These are phyloP conservation scores for Eupelmus urozonus DNA, from an alignment of 2,888 invertebrate species.

Conservation along the genomic window DNA sequence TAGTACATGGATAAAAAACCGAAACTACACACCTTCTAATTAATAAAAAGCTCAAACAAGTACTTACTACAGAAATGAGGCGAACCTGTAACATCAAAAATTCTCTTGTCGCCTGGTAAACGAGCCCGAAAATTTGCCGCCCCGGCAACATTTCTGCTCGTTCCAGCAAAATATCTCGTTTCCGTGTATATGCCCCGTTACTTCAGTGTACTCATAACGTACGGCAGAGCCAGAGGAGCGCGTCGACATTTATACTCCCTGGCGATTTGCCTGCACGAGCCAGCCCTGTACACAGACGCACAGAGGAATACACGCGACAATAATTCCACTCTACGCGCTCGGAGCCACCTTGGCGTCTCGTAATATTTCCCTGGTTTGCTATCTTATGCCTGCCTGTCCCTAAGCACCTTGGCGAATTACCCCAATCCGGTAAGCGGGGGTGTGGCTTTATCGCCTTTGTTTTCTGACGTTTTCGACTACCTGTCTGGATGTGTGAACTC, in stretches of 20 bases:
- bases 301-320: neutral
- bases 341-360: constrained; percentile 17
- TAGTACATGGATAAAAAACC: too few relatives aligned
- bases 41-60: too few relatives aligned
- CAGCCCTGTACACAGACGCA: neutral
- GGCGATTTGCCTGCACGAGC: constrained; percentile 24
- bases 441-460: neutral
- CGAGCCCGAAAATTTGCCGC: too few relatives aligned
- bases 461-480: constrained; percentile 1
- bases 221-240: neutral
- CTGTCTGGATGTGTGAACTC: too few relatives aligned
- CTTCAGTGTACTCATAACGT: too few relatives aligned
- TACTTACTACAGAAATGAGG: too few relatives aligned
- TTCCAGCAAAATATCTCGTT: too few relatives aligned
- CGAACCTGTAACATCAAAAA: too few relatives aligned
- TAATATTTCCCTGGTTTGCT: constrained; percentile 18
- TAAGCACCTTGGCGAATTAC: neutral
- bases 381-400: neutral
- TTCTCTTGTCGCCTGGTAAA: too few relatives aligned
- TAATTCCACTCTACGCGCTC: constrained; percentile 17
- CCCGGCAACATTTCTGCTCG: too few relatives aligned
- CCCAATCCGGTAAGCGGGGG: constrained; percentile 46
- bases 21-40: too few relatives aligned
- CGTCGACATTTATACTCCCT: constrained; percentile 25
- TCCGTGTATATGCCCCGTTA: too few relatives aligned